Evolutionary conservation across 2,888 invertebrate species (phyloP).

Genomic region (Leistus spinibarbis): DNA sequence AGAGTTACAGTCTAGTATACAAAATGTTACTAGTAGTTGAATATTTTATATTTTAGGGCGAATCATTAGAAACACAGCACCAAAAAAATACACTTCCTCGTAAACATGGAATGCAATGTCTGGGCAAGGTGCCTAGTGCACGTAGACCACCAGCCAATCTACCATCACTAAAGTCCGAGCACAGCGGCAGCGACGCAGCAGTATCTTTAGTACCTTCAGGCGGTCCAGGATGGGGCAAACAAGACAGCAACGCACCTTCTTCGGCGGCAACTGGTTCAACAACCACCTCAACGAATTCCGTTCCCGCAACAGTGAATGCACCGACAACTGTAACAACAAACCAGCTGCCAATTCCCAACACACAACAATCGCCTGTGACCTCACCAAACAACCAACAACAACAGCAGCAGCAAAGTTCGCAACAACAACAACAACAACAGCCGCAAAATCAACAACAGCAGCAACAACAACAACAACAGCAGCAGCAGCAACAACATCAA

Average conservation of each 20-base stretch:
- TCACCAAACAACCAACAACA: slow-evolving; percentile 43
- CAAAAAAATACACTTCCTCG: slow-evolving; percentile 89
- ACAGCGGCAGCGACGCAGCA: slow-evolving; percentile 77
- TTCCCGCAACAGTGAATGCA: slow-evolving; percentile 37
- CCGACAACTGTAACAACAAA: slow-evolving; percentile 47
- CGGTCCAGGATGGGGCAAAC: slow-evolving; percentile 77
- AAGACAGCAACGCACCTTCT: slow-evolving; percentile 62
- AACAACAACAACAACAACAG: slow-evolving; percentile 41
- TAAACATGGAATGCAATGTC: slow-evolving; percentile 99
- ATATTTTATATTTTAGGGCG: slow-evolving; percentile 72
- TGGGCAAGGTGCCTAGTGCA: slow-evolving; percentile 98
- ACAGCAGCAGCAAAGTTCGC: slow-evolving; percentile 34
- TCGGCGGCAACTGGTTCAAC: slow-evolving; percentile 55
- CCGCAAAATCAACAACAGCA: slow-evolving; percentile 46
- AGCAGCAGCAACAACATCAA: slow-evolving; percentile 45
- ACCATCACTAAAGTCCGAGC: slow-evolving; percentile 98
- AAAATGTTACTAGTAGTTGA: neutral
- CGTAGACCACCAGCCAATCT: slow-evolving; percentile 98
- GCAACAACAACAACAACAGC: slow-evolving; percentile 43
- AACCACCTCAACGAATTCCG: slow-evolving; percentile 51
- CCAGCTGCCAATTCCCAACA: slow-evolving; percentile 10
- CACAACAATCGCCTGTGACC: slow-evolving; percentile 4
- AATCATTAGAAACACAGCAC: slow-evolving; percentile 85
- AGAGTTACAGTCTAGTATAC: neutral
- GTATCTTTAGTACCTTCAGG: slow-evolving; percentile 79